phyloP scores from a whole-genome alignment of 2,113 vertebrate species.

The Oophaga pumilio region DNA sequence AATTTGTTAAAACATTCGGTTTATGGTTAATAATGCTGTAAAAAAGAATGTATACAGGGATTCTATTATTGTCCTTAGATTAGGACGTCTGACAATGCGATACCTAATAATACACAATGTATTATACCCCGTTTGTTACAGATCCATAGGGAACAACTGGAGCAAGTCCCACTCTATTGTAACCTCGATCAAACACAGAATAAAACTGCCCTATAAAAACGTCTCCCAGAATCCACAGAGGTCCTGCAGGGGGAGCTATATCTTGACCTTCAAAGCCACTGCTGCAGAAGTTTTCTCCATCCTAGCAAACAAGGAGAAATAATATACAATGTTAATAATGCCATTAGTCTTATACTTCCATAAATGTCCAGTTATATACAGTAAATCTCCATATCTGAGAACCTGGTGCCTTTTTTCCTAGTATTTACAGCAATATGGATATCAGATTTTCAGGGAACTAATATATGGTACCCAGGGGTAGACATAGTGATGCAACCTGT shows the following conservation, averaged over 20 bases:
- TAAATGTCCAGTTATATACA: too few relatives aligned
- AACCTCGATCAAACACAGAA: conserved; percentile 74
- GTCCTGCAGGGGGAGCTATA: conserved; percentile 67
- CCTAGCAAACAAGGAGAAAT: not conserved
- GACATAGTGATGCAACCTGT: too few relatives aligned
- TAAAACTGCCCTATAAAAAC: conserved; percentile 78
- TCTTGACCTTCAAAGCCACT: conserved; percentile 73
- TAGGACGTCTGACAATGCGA: not conserved
- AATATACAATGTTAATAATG: not conserved
- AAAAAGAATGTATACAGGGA: not conserved
- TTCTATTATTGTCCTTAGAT: not conserved
- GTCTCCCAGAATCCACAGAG: conserved; percentile 76
- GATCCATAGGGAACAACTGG: conserved; percentile 58
- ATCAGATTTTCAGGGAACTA: too few relatives aligned
- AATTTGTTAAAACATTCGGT: not conserved
- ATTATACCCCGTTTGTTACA: conserved; percentile 12
- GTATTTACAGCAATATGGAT: too few relatives aligned
- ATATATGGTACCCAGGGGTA: too few relatives aligned
- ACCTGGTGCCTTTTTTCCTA: too few relatives aligned
- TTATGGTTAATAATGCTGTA: too few relatives aligned
- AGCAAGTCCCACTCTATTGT: conserved; percentile 75
- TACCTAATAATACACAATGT: not conserved
- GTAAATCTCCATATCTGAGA: too few relatives aligned
- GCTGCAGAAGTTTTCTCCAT: conserved; percentile 63
- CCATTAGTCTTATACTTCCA: too few relatives aligned